A percentile compares a stretch with the other conserved stretches of the same genome.
Evolutionary conservation across 2,797 vertebrate genomes (phyloP).

Genomic region (Gobio occitaniae): DNA sequence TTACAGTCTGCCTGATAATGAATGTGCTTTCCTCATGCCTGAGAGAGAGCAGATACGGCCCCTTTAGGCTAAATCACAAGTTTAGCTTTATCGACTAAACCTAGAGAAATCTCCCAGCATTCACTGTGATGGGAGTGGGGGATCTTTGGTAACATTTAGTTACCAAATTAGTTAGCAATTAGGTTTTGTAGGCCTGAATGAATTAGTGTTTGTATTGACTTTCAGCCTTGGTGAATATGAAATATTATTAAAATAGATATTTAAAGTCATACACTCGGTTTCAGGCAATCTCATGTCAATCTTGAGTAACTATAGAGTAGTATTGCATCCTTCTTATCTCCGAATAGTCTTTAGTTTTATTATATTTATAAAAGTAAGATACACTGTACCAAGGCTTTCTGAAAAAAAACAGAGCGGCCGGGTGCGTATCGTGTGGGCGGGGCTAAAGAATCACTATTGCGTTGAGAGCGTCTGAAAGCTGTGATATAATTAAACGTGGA

Average conservation of each 20-base stretch:
- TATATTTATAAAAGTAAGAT: too few species aligned
- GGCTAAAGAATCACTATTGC: too few species aligned
- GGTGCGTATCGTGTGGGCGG: too few species aligned
- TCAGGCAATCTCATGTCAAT: too few species aligned
- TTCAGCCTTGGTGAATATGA: not conserved
- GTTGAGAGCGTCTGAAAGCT: too few species aligned
- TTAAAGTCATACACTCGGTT: not conserved
- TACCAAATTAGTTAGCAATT: too few species aligned
- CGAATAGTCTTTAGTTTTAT: too few species aligned
- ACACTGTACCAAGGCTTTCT: too few species aligned
- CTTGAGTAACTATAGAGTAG: too few species aligned
- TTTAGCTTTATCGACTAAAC: slow-evolving; percentile 44
- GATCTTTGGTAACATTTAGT: not conserved
- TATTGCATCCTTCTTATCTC: too few species aligned
- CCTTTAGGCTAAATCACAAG: slow-evolving; percentile 50
- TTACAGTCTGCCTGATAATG: slow-evolving; percentile 44
- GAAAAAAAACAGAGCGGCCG: too few species aligned
- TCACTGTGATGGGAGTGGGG: not conserved
- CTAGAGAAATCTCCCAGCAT: not conserved
- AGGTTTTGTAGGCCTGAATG: not conserved
- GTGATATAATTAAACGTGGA: too few species aligned
- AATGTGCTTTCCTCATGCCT: slow-evolving; percentile 43
- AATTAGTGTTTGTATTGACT: not conserved
- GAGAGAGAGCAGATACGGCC: slow-evolving; percentile 34
- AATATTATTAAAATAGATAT: not conserved